Percentiles rank a stretch among this genome's conserved stretches.
These are phyloP conservation scores for Hippoglossus stenolepis DNA, from an alignment of 2,113 vertebrate genomes.

Conservation along the genomic window DNA sequence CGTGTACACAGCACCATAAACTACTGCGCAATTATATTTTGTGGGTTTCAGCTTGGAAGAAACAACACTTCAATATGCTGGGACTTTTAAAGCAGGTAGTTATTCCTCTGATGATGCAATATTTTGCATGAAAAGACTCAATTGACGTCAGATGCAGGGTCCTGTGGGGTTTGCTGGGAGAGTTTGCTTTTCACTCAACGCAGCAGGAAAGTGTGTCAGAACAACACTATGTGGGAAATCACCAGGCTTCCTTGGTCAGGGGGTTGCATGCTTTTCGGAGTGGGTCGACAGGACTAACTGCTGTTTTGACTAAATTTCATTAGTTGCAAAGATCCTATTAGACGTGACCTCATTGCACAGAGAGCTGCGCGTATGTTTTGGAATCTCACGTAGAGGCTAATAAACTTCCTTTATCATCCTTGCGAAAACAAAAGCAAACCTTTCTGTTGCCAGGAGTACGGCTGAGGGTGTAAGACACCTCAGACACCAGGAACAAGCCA, in stretches of 20 bases:
- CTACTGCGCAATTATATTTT: conserved; percentile 21
- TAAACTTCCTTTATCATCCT: not conserved
- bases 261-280: conserved; percentile 29
- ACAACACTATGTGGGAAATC: conserved; percentile 31
- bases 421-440: not conserved
- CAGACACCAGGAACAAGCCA: not conserved
- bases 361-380: not conserved
- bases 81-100: conserved; percentile 21
- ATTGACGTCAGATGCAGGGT: too few species aligned
- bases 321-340: conserved; percentile 14
- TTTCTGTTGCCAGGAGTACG: not conserved
- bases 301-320: conserved; percentile 61
- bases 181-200: not conserved
- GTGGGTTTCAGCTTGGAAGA: conserved; percentile 11
- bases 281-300: conserved; percentile 45
- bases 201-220: conserved; percentile 51
- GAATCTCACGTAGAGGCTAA: not conserved
- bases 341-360: not conserved
- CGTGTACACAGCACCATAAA: conserved; percentile 24
- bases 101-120: not conserved
- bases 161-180: too few species aligned
- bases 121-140: too few species aligned
- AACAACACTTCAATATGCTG: not conserved
- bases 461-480: not conserved
- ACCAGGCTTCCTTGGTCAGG: conserved; percentile 3